phyloP scores from a whole-genome alignment of 2,113 vertebrate genomes.

The Oceanodroma tethys region DNA sequence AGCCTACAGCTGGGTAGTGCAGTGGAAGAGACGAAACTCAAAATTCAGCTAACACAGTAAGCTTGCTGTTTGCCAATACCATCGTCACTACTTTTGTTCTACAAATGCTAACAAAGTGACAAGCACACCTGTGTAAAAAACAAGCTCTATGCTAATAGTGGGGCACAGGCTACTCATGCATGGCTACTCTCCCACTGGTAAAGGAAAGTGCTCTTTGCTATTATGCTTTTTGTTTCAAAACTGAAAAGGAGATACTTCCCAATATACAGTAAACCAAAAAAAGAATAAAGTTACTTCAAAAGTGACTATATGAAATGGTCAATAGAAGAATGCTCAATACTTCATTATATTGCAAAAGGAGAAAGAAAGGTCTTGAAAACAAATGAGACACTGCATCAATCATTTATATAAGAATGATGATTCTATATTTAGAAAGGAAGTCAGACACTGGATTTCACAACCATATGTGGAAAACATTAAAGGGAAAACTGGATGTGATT shows the following conservation, averaged over 20 bases:
- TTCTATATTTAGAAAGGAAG: conserved; percentile 9
- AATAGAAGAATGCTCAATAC: background rate
- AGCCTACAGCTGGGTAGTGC: background rate
- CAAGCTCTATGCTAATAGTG: background rate
- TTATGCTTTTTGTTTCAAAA: background rate
- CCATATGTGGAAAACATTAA: conserved; percentile 50
- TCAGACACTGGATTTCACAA: conserved; percentile 20
- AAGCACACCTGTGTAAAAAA: background rate
- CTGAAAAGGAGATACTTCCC: background rate
- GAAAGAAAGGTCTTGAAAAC: background rate
- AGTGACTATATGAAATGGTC: background rate
- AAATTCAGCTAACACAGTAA: background rate
- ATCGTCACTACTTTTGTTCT: background rate
- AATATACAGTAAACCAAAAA: background rate
- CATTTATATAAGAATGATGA: background rate
- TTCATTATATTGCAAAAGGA: background rate
- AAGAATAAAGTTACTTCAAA: background rate
- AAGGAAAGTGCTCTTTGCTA: background rate
- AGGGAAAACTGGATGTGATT: background rate
- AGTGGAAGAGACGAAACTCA: background rate
- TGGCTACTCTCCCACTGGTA: background rate
- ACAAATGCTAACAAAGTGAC: background rate
- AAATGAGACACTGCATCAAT: background rate
- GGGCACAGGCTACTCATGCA: background rate
- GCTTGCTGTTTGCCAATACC: background rate